phyloP scores from a whole-genome alignment of 2,888 invertebrate species.

The Leptinotarsa peninsularis region DNA sequence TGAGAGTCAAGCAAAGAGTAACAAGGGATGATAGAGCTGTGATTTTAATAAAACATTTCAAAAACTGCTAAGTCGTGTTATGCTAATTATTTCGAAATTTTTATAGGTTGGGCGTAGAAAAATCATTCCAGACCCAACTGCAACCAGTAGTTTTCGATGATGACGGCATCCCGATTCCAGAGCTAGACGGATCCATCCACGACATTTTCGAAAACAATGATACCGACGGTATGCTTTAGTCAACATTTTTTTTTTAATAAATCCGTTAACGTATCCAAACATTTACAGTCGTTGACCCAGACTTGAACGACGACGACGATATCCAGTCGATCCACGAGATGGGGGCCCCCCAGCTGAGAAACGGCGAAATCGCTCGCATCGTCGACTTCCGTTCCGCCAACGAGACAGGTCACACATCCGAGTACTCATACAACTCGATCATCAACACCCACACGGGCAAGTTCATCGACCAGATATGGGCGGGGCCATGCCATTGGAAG shows the following conservation, averaged over 20 bases:
- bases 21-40: no score
- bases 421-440: constrained; percentile 78
- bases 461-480: constrained; percentile 72
- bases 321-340: constrained; percentile 26
- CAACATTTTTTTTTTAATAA: not conserved
- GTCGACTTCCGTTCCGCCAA: constrained; percentile 52
- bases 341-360: constrained; percentile 20
- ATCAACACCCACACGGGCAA: constrained; percentile 61
- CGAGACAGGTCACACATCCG: constrained; percentile 68
- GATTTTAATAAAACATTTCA: no score
- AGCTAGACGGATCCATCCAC: constrained; percentile 64
- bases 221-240: constrained; percentile 36
- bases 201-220: constrained; percentile 62
- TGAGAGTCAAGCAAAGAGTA: no score
- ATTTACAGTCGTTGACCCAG: not conserved
- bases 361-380: constrained; percentile 29
- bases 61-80: no score
- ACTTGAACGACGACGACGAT: constrained; percentile 29
- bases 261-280: not conserved
- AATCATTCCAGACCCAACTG: constrained; percentile 28
- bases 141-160: constrained; percentile 55
- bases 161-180: constrained; percentile 58
- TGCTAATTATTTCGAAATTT: not conserved
- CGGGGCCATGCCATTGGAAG: constrained; percentile 88
- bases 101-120: constrained; percentile 38